Evolutionary conservation across 1,140 invertebrate genomes (phyloP), one percentile per base, ranked within the genome.

Genomic region (Drosophila suzukii): DNA sequence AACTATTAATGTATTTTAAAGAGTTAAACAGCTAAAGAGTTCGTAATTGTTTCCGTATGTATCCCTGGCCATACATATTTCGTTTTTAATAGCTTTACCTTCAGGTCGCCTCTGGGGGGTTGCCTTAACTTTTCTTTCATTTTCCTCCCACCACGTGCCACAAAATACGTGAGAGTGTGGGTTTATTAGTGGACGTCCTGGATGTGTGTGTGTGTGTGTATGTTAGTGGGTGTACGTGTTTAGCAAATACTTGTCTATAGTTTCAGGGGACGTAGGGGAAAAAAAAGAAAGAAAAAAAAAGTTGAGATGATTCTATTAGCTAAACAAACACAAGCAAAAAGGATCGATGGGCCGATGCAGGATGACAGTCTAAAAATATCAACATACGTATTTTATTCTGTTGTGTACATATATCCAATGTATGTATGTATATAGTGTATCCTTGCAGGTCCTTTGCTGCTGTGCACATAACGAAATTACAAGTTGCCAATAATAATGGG

Each of bases 251-350:
- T 67, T 44, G 72, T 73, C 55, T 62, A 58, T 71, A 72, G 62
- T 83, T 82, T 74, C 65, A 76, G 65, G 62, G 32, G 46, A 46
- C 3, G 30, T 7, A 4, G 15, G 7, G 4, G 0, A 24, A 20
- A 12, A 8, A 20, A 6, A 7, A 15, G 4, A 43, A 43, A 12
- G 27, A 43, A 15, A 44, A 15, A 62, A 75, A 76, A 82, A 82
- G 57, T 72, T 78, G 63, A 77, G 75, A 84, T 83, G 73, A 88
- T 90, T 90, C 84, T 88, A 88, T 88, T 88, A 88, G 84, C 57
- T 71, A 77, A 89, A 60, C 76, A 84, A 88, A 83, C 50, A 81
- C 61, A 75, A 58, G 46, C 59, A 51, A 55, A 46, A 53, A 49
- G 57, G 59, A 59, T 62, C 57, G 70, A 73, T 73, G 70, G 54